Percentiles rank a stretch among this genome's conserved stretches.
These are phyloP conservation scores for Lordiphosa collinella DNA, from an alignment of 1,140 invertebrate species.

Conservation along the genomic window DNA sequence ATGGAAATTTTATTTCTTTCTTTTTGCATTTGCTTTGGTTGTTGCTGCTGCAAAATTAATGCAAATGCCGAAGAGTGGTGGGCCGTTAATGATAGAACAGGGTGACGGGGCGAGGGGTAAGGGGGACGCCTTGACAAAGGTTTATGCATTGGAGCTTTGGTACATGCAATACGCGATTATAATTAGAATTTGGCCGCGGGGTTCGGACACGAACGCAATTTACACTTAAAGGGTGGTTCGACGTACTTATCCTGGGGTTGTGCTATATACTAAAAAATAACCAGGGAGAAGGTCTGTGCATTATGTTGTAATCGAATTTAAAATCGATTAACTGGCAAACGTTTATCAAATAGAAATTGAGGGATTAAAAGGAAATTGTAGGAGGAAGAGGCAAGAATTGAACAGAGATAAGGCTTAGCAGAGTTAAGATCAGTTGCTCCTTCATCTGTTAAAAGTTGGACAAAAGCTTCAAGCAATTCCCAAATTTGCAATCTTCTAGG, in stretches of 20 bases:
- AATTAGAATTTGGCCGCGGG: slow-evolving; percentile 70
- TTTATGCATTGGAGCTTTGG: slow-evolving; percentile 65
- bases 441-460: no score
- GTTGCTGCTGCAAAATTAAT: slow-evolving; percentile 59
- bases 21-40: slow-evolving; percentile 9
- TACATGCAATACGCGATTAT: slow-evolving; percentile 69
- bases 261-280: no score
- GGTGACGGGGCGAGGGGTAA: background rate
- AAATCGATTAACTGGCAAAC: slow-evolving; percentile 57
- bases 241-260: slow-evolving; percentile 22
- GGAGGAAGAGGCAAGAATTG: no score
- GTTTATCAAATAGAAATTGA: background rate
- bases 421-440: no score
- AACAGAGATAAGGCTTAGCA: no score
- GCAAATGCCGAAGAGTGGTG: slow-evolving; percentile 52
- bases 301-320: slow-evolving; percentile 60
- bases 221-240: slow-evolving; percentile 32
- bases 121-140: slow-evolving; percentile 56
- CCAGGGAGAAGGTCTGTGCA: background rate
- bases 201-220: slow-evolving; percentile 18
- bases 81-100: slow-evolving; percentile 59
- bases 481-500: no score
- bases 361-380: no score
- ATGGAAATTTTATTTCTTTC: slow-evolving; percentile 65
- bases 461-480: no score